phyloP scores from a whole-genome alignment of 2,888 invertebrate genomes.

The Drosophila differens region DNA sequence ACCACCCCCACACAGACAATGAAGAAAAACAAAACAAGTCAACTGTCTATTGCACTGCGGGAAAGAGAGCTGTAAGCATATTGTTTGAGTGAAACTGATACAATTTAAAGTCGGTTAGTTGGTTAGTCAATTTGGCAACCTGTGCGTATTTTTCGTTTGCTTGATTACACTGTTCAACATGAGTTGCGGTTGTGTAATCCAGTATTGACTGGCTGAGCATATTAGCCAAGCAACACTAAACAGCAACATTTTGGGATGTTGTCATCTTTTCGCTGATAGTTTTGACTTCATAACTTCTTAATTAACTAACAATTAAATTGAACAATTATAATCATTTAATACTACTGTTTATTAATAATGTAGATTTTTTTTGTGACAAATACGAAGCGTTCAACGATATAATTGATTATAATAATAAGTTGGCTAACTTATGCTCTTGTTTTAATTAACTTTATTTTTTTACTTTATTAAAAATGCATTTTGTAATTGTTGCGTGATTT shows the following conservation, averaged over 20 bases:
- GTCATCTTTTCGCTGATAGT: background rate
- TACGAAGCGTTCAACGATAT: background rate
- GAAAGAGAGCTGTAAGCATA: conserved; percentile 1
- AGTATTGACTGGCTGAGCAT: background rate
- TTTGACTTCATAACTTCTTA: background rate
- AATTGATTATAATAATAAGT: background rate
- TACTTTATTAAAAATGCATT: background rate
- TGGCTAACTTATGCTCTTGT: background rate
- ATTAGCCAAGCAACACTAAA: background rate
- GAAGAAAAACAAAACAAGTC: conserved; percentile 2
- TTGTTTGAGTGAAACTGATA: background rate
- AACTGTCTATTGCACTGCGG: conserved; percentile 20
- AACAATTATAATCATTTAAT: background rate
- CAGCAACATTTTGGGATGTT: background rate
- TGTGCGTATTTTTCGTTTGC: conserved; percentile 39
- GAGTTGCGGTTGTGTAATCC: background rate
- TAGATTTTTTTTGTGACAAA: background rate
- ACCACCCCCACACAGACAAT: background rate
- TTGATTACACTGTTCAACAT: conserved; percentile 37
- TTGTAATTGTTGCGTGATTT: background rate
- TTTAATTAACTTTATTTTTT: background rate
- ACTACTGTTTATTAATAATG: background rate
- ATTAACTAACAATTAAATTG: background rate
- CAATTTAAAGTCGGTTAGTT: conserved; percentile 22
- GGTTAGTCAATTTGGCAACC: conserved; percentile 55